phyloP scores from a whole-genome alignment of 2,113 vertebrate species.

The Cynoglossus semilaevis region DNA sequence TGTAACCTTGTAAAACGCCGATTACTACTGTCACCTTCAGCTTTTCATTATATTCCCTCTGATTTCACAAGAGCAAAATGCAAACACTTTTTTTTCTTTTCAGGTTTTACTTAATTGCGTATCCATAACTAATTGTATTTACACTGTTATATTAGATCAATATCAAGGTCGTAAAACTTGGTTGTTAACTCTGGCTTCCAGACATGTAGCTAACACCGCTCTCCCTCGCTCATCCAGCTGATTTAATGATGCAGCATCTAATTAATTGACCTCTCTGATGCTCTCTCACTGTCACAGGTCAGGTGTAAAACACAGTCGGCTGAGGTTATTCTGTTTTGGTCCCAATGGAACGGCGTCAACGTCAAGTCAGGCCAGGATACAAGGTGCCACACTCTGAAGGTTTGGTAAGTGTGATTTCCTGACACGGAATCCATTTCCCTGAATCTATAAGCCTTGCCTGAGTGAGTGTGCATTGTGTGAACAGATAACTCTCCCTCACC shows the following conservation, averaged over 20 bases:
- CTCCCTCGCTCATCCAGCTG: slow-evolving; percentile 44
- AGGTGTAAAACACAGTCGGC: slow-evolving; percentile 43
- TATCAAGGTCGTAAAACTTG: slow-evolving; percentile 60
- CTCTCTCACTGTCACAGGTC: slow-evolving; percentile 51
- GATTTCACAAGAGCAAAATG: slow-evolving; percentile 29
- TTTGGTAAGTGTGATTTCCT: slow-evolving; percentile 66
- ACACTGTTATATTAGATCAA: slow-evolving; percentile 57
- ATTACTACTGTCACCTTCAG: slow-evolving; percentile 71
- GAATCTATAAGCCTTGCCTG: slow-evolving; percentile 69
- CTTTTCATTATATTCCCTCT: slow-evolving; percentile 21
- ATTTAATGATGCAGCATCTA: slow-evolving; percentile 61
- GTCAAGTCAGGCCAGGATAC: slow-evolving; percentile 51
- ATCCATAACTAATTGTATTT: slow-evolving; percentile 64
- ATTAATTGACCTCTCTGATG: slow-evolving; percentile 61
- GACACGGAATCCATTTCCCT: slow-evolving; percentile 66
- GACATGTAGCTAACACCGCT: slow-evolving; percentile 44
- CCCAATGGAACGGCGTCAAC: slow-evolving; percentile 54
- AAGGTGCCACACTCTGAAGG: slow-evolving; percentile 60
- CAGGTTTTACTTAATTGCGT: slow-evolving; percentile 62
- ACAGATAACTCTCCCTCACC: slow-evolving; percentile 52
- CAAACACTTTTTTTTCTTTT: slow-evolving; percentile 34
- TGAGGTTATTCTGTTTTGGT: slow-evolving; percentile 58
- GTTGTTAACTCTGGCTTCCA: slow-evolving; percentile 56
- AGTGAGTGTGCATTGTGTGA: slow-evolving; percentile 66
- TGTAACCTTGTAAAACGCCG: slow-evolving; percentile 62